Conservation (phyloP, 2,113 vertebrate species). For the Empidonax alnorum region DNA sequence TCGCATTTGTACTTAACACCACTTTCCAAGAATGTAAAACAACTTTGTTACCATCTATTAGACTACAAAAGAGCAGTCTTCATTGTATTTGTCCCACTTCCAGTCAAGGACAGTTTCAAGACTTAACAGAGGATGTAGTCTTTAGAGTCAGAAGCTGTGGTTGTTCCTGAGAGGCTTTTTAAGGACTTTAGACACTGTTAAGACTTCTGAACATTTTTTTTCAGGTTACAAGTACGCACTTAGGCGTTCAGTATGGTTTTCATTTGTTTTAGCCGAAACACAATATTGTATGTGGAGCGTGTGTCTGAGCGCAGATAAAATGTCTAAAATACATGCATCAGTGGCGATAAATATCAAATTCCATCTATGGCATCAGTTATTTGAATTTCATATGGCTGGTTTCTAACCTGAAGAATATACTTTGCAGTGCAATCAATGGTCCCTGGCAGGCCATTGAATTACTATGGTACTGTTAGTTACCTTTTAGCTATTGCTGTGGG, state of each 20-base stretch:
- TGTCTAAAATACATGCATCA: neutral
- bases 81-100: neutral
- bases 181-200: neutral
- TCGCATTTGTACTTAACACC: neutral
- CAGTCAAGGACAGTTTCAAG: neutral
- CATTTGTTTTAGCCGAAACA: conserved; percentile 9
- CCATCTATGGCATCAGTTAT: neutral
- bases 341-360: neutral
- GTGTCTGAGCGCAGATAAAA: neutral
- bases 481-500: conserved; percentile 20
- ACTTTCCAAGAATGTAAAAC: neutral
- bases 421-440: conserved; percentile 24
- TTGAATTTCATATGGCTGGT: conserved; percentile 30
- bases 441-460: conserved; percentile 27
- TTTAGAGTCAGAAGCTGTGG: neutral
- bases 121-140: neutral
- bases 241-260: neutral
- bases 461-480: conserved; percentile 16
- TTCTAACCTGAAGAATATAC: conserved; percentile 4
- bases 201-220: neutral
- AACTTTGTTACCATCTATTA: neutral
- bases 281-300: neutral
- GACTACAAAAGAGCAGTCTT: neutral
- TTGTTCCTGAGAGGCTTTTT: neutral
- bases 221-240: neutral